phyloP scores from a whole-genome alignment of 2,888 invertebrate genomes.

The Falcaria lacertinaria region DNA sequence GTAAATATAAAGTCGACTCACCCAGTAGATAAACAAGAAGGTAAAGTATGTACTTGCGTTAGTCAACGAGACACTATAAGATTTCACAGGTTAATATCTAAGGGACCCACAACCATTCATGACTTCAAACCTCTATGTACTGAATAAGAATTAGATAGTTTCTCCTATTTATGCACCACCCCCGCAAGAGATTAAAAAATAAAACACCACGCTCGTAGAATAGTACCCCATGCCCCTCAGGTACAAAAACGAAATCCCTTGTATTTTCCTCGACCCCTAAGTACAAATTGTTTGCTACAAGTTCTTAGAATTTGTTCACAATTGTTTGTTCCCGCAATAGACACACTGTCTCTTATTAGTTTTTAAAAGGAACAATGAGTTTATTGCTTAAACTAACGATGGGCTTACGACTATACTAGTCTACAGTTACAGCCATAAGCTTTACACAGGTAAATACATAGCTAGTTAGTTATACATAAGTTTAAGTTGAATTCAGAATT shows the following conservation, averaged over 20 bases:
- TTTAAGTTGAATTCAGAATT: too few relatives aligned
- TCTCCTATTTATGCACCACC: conserved; percentile 18
- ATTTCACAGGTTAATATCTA: too few relatives aligned
- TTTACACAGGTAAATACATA: too few relatives aligned
- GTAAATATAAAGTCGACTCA: too few relatives aligned
- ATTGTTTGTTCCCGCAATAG: neutral
- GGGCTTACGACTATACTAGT: too few relatives aligned
- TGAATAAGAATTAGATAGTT: conserved; percentile 15
- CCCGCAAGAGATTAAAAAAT: conserved; percentile 20
- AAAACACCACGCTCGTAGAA: conserved; percentile 27
- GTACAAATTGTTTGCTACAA: neutral
- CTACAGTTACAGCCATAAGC: too few relatives aligned
- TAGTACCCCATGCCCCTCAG: conserved; percentile 16
- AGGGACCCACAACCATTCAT: conserved; percentile 12
- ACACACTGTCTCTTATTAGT: neutral
- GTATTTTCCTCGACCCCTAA: conserved; percentile 13
- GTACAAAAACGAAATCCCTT: conserved; percentile 28
- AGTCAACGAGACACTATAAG: too few relatives aligned
- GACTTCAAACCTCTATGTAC: conserved; percentile 13
- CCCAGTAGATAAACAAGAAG: too few relatives aligned
- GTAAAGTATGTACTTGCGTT: too few relatives aligned
- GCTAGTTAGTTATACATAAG: too few relatives aligned
- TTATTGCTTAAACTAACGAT: too few relatives aligned
- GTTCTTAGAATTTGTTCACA: neutral
- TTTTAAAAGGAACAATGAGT: neutral